Evolutionary conservation across 2,888 invertebrate genomes (phyloP).

Genomic region (Electrophaes corylata): DNA sequence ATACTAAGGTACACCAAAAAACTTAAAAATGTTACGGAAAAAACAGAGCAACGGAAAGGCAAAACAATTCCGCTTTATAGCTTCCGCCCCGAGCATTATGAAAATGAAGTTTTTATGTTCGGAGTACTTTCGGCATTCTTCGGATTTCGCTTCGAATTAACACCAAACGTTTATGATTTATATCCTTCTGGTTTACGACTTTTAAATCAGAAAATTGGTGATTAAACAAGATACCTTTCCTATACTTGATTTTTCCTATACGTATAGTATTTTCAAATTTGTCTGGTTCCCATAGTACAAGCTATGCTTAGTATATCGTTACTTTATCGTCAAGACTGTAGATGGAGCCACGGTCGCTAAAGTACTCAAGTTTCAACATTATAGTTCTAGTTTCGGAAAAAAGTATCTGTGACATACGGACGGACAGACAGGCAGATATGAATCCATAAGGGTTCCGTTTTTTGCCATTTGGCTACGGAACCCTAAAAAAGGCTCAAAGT

Average conservation of each 20-base stretch:
- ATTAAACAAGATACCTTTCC: background rate
- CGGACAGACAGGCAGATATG: too few species aligned
- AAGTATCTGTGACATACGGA: too few species aligned
- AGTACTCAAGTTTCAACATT: too few species aligned
- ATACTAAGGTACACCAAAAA: constrained; percentile 31
- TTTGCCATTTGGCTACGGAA: too few species aligned
- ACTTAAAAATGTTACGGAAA: constrained; percentile 49
- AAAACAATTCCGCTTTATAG: constrained; percentile 75
- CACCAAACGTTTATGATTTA: constrained; percentile 40
- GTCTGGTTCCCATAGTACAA: too few species aligned
- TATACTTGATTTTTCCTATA: background rate
- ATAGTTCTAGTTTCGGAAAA: too few species aligned
- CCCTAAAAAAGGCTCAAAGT: too few species aligned
- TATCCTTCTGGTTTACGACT: constrained; percentile 28
- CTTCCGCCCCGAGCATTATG: constrained; percentile 71
- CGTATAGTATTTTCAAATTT: too few species aligned
- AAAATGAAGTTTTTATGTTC: constrained; percentile 76
- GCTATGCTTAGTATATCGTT: too few species aligned
- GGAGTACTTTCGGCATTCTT: constrained; percentile 38
- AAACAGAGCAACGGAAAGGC: constrained; percentile 58
- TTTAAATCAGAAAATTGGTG: background rate
- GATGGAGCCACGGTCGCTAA: too few species aligned
- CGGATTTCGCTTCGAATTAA: constrained; percentile 47
- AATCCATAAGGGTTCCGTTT: too few species aligned
- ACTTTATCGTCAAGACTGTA: too few species aligned